These are phyloP conservation scores for Eupleurogrammus muticus DNA, from an alignment of 2,797 vertebrate genomes.

Conservation along the genomic window DNA sequence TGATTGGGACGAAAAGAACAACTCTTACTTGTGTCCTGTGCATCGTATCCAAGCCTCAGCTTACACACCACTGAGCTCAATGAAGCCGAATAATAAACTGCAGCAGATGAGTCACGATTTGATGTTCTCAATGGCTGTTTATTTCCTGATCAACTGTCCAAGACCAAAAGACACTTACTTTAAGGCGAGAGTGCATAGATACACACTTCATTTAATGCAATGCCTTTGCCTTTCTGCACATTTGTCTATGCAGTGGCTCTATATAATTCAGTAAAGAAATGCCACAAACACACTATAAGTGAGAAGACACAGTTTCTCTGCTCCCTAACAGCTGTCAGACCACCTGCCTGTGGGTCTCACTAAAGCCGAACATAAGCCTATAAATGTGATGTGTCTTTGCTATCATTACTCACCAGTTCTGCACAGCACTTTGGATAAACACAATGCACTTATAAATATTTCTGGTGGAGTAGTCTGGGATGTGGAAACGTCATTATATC, in stretches of 20 bases:
- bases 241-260: slow-evolving; percentile 19
- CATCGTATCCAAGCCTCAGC: slow-evolving; percentile 3
- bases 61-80: slow-evolving; percentile 21
- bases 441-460: slow-evolving; percentile 49
- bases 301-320: slow-evolving; percentile 27
- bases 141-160: neutral
- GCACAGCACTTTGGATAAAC: slow-evolving; percentile 44
- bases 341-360: slow-evolving; percentile 49
- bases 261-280: slow-evolving; percentile 25
- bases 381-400: slow-evolving; percentile 39
- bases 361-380: slow-evolving; percentile 23
- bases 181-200: neutral
- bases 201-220: neutral
- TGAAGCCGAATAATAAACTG: slow-evolving; percentile 20
- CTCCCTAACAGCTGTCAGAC: slow-evolving; percentile 54
- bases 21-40: slow-evolving; percentile 19
- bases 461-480: slow-evolving; percentile 42
- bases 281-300: slow-evolving; percentile 19
- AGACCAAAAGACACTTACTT: neutral
- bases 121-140: neutral
- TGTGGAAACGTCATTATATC: slow-evolving; percentile 61
- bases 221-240: slow-evolving; percentile 2
- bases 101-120: neutral
- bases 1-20: slow-evolving; percentile 54
- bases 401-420: slow-evolving; percentile 33